Conservation (phyloP, 2,113 vertebrate genomes). For the Ellobius talpinus region DNA sequence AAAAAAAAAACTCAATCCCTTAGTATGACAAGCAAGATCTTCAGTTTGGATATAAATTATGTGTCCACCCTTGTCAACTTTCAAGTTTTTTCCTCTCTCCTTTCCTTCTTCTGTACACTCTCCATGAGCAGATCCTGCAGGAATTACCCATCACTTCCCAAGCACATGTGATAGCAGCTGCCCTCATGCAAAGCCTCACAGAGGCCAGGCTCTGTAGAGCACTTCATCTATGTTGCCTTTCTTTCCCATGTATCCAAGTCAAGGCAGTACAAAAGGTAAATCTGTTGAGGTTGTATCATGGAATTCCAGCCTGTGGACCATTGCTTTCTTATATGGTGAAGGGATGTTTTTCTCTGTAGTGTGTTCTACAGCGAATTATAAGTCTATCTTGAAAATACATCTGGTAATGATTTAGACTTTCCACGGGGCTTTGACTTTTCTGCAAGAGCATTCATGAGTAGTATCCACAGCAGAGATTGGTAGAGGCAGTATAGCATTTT, state of each 20-base stretch:
- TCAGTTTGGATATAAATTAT: background rate
- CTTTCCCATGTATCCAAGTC: background rate
- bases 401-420: background rate
- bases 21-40: background rate
- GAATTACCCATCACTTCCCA: background rate
- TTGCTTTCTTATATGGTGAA: background rate
- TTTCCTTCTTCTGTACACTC: background rate
- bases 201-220: background rate
- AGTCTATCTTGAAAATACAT: background rate
- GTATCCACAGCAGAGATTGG: background rate
- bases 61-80: background rate
- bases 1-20: background rate
- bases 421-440: background rate
- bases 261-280: too few relatives aligned
- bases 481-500: background rate
- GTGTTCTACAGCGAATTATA: background rate
- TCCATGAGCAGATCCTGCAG: background rate
- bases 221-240: background rate
- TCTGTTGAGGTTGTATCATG: background rate
- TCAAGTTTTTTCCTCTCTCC: too few relatives aligned
- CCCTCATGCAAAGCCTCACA: background rate
- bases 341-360: background rate
- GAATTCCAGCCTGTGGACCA: background rate
- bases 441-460: background rate
- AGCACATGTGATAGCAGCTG: background rate